These are phyloP conservation scores for Morinoia aosen DNA, from an alignment of 2,888 invertebrate species.

Conservation along the genomic window DNA sequence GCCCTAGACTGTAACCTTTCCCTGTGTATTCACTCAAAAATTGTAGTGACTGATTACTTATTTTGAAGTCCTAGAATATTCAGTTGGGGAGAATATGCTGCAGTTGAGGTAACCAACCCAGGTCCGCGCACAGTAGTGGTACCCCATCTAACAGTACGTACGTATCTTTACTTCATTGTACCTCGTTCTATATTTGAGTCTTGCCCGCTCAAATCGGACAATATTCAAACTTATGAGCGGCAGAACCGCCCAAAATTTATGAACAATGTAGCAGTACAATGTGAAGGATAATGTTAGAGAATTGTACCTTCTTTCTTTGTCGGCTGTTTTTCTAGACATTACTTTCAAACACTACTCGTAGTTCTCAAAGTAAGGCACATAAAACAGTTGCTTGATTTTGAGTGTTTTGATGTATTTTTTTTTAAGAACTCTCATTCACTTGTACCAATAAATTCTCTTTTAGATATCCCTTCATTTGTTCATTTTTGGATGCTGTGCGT, in stretches of 20 bases:
- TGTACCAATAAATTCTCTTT: no score
- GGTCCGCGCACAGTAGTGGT: background rate
- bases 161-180: no score
- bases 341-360: no score
- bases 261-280: background rate
- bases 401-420: no score
- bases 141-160: no score
- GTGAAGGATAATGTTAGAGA: background rate
- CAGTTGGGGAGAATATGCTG: background rate
- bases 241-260: background rate
- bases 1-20: background rate
- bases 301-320: no score
- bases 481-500: no score
- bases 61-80: background rate
- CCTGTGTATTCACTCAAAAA: background rate
- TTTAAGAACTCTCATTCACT: no score
- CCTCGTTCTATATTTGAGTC: background rate
- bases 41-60: background rate
- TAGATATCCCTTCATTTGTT: no score
- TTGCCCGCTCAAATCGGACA: background rate
- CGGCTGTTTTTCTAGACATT: no score
- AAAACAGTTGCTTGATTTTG: no score
- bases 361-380: no score
- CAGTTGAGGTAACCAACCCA: background rate
- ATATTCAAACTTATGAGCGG: background rate